A percentile compares a stretch with the other conserved stretches of the same genome.
phyloP scores from a whole-genome alignment of 37 sponge, comb jelly and placozoan species.

The Beroe forskalii region DNA sequence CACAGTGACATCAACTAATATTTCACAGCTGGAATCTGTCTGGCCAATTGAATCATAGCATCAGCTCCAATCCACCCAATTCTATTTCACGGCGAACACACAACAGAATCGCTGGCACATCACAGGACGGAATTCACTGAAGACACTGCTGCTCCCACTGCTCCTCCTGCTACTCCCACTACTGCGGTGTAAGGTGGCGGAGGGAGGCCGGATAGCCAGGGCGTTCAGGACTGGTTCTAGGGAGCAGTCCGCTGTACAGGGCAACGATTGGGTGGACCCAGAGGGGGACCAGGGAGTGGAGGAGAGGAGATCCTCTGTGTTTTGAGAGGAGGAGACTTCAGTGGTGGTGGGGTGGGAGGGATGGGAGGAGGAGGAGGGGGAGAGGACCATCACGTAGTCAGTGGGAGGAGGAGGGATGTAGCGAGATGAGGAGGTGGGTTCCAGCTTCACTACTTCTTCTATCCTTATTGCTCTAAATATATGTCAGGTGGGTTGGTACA shows the following conservation, averaged over 20 bases:
- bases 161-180: conserved; percentile 8
- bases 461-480: conserved; percentile 31
- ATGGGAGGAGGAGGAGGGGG: background rate
- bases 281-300: conserved; percentile 9
- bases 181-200: background rate
- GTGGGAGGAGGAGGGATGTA: background rate
- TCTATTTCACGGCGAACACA: too few species aligned
- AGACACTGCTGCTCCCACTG: background rate
- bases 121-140: conserved; percentile 24
- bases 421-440: background rate
- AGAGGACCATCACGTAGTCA: background rate
- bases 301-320: background rate
- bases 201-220: conserved; percentile 11
- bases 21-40: too few species aligned
- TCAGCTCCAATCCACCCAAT: too few species aligned
- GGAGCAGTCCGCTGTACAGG: conserved; percentile 36
- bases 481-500: too few species aligned
- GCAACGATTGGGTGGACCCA: conserved; percentile 4
- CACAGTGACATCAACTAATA: too few species aligned
- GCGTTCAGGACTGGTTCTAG: conserved; percentile 33
- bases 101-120: too few species aligned
- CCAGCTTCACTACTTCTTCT: conserved; percentile 5
- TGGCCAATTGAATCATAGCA: too few species aligned
- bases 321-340: too few species aligned
- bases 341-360: too few species aligned